These are phyloP conservation scores for Drosophila eohydei DNA, from an alignment of 2,888 invertebrate species.

Conservation along the genomic window DNA sequence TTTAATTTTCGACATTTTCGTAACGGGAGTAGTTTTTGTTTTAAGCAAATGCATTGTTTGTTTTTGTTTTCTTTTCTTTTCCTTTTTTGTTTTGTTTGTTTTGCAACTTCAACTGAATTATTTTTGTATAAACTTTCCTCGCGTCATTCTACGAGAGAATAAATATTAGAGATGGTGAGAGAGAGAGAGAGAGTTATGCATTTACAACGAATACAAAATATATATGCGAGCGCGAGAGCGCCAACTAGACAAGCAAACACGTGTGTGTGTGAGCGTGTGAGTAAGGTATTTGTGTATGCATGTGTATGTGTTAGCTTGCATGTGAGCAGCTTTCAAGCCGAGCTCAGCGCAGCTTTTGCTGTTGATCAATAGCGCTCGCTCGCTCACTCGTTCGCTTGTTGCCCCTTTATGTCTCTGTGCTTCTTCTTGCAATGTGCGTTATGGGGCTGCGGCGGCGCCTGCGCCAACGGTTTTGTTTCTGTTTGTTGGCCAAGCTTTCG, in stretches of 20 bases:
- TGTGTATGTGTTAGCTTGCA: constrained; percentile 7
- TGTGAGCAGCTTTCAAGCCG: constrained; percentile 31
- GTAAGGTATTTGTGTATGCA: constrained; percentile 3
- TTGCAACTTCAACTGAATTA: constrained; percentile 15
- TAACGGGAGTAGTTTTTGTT: constrained; percentile 66
- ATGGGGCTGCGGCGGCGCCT: constrained; percentile 23
- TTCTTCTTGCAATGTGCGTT: constrained; percentile 11
- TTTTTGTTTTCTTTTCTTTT: constrained; percentile 5
- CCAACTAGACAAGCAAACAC: constrained; percentile 24
- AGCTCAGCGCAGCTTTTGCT: constrained; percentile 34
- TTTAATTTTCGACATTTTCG: constrained; percentile 70
- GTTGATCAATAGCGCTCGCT: constrained; percentile 29
- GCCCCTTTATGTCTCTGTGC: constrained; percentile 5
- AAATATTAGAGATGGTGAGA: constrained; percentile 1
- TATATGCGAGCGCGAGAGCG: constrained; percentile 22
- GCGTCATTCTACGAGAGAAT: constrained; percentile 41
- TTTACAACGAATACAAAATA: neutral
- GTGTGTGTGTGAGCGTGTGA: constrained; percentile 1
- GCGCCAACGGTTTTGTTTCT: constrained; percentile 26
- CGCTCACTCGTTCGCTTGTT: constrained; percentile 9
- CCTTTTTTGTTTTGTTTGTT: constrained; percentile 26
- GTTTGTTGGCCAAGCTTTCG: constrained; percentile 42
- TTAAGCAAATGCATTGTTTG: constrained; percentile 69
- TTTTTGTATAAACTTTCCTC: constrained; percentile 44
- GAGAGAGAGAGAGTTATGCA: constrained; percentile 6